Base-by-base conservation (phyloP, 2,888 invertebrate species). In the Coelopa pilipes region DNA sequence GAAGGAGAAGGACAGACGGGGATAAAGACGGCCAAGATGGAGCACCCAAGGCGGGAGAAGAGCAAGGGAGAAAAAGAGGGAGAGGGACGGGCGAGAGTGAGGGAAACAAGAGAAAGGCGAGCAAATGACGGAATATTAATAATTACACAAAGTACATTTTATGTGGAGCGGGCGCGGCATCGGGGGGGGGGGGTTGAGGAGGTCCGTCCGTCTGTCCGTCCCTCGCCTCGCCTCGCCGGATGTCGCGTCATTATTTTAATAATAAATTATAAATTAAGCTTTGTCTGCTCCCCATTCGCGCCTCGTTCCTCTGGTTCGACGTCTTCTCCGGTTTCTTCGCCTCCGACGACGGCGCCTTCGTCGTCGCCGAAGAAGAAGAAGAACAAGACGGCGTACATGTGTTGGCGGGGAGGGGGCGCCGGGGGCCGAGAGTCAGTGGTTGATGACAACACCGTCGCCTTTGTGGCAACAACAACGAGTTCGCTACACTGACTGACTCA, bases 51-150 rank as follows among this genome's bases (percentile, higher is more conserved):
- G 68, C 57, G 62, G 24, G 60, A 60, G 74, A 84, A 81, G 80
- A 78, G 70, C 75, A 76, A 76, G 78, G 76, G 76, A 75, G 73
- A 62, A 77, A 7, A 7, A 34, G 4, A 34, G 34, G 7, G 4
- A 34, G 7, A 34, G 34, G 7, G 2, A 7, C n/a, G n/a, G n/a
- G 7, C 2, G 34, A 34, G 7, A 34, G 34, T 4, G 34, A 34
- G 34, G 7, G 34, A 34, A 34, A 34, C 7, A 4, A 63, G 62
- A 11, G 15, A 67, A 57, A 17, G 12, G 24, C 50, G 15, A 50
- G 55, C 74, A 76, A 79, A 78, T 73, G 74, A 79, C 77, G 78
- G 79, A 82, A 82, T 80, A 81, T 83, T 83, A 83, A 83, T 82
- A 83, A 83, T 80, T 80, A 79, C 76, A 79, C 80, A 80, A 82